Evolutionary conservation across 1,140 invertebrate species (phyloP).

Genomic region (Drosophila ficusphila): DNA sequence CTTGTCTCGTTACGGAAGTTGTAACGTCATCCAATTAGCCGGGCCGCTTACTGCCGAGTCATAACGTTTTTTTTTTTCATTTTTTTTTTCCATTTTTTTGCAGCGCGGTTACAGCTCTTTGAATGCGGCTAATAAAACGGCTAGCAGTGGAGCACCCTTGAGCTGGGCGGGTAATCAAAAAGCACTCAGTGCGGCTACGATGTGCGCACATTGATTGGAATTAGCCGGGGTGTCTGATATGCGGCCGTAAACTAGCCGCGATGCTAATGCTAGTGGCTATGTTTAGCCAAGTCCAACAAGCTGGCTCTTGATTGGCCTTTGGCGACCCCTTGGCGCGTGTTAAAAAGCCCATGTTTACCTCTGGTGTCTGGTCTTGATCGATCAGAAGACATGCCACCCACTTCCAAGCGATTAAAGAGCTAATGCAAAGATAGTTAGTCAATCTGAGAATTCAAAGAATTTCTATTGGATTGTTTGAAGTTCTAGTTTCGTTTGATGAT

Average conservation of each 20-base stretch:
- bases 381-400: slow-evolving; percentile 16
- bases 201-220: slow-evolving; percentile 36
- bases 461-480: background rate
- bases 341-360: slow-evolving; percentile 40
- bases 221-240: slow-evolving; percentile 36
- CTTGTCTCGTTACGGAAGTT: slow-evolving; percentile 50
- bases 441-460: background rate
- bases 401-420: background rate
- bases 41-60: slow-evolving; percentile 21
- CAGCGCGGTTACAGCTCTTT: slow-evolving; percentile 28
- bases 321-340: slow-evolving; percentile 19
- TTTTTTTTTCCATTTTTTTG: slow-evolving; percentile 14
- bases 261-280: slow-evolving; percentile 12
- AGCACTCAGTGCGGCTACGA: slow-evolving; percentile 29
- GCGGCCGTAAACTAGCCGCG: slow-evolving; percentile 14
- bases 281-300: slow-evolving; percentile 34
- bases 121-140: slow-evolving; percentile 46
- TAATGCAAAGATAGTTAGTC: background rate
- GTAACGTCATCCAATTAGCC: slow-evolving; percentile 56
- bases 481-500: background rate
- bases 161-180: slow-evolving; percentile 59
- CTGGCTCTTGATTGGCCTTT: slow-evolving; percentile 67
- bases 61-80: slow-evolving; percentile 7
- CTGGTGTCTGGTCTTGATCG: slow-evolving; percentile 1
- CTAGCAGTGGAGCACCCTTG: slow-evolving; percentile 52